These are phyloP conservation scores for Gryon sp. DNA, from an alignment of 1,140 invertebrate genomes.

Conservation along the genomic window DNA sequence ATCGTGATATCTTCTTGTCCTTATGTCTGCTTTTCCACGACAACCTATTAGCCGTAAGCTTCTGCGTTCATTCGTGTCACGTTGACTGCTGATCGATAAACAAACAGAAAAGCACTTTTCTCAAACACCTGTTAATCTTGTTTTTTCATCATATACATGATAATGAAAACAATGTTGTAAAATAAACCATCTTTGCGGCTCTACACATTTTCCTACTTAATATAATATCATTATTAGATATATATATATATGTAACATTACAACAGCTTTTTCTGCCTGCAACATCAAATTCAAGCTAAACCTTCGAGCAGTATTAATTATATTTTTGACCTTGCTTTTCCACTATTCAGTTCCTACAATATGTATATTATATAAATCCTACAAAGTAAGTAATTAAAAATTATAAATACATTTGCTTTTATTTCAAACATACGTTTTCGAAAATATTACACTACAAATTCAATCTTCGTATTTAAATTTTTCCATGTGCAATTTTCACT, in stretches of 20 bases:
- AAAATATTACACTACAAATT: neutral
- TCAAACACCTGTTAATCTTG: conserved; percentile 35
- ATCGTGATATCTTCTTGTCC: conserved; percentile 39
- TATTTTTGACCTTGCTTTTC: too few species aligned
- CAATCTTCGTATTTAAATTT: neutral
- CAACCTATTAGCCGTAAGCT: conserved; percentile 19
- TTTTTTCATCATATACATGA: neutral
- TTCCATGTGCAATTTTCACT: neutral
- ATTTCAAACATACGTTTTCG: neutral
- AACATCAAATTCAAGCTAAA: too few species aligned
- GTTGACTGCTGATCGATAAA: conserved; percentile 24
- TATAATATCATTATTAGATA: too few species aligned
- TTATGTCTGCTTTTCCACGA: conserved; percentile 21
- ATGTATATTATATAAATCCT: too few species aligned
- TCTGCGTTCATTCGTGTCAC: conserved; percentile 27
- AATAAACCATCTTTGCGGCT: neutral
- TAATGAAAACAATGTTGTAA: neutral
- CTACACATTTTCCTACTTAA: neutral
- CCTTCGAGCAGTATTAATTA: too few species aligned
- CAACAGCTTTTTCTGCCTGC: too few species aligned
- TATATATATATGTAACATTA: too few species aligned
- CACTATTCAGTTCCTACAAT: too few species aligned
- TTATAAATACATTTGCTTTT: too few species aligned
- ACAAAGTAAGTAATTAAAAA: too few species aligned
- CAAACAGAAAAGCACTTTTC: conserved; percentile 25